Evolutionary conservation across 2,113 vertebrate genomes (phyloP), one percentile per base, ranked within the genome.

Genomic region (Abramis brama): DNA sequence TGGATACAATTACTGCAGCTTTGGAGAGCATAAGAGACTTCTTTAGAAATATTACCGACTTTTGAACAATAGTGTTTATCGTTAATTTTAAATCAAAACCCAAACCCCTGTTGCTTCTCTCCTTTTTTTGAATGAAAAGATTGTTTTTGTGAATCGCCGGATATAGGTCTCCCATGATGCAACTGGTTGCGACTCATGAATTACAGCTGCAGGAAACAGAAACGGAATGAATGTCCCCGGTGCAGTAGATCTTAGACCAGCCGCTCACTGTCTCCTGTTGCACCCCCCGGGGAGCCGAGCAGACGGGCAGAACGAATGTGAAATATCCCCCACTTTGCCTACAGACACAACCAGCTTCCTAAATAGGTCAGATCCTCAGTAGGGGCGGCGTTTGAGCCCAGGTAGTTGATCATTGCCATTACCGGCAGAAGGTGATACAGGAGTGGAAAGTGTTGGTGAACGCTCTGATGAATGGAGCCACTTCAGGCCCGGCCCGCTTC

Each of bases 281-380:
- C 71, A 81, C 27, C 87, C 66, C 86, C 84, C 80, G 83, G 80
- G 85, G 90, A 89, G 87, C 74, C 62, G 79, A 90, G 89, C 91
- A 89, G 92, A 76, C 86, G 86, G 86, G 39, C 52, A 30, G 17
- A 77, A 55, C 50, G 36, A 52, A 84, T 86, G 80, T 90, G 88
- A 92, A 93, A 91, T 90, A 91, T 85, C 30, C 88, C 79, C 39
- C 78, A 15, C 19, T 50, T 82, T 25, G 13, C 60, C 66, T 77
- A 64, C 60, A 76, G 55, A 73, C 39, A 10, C 43, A 55, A 17
- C 50, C 76, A 15, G 64, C 64, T 73, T 27, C 66, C 6, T 75
- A 89, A 87, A 74, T 87, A 60, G 88, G 88, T 89, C 86, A 83
- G 59, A 21, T 33, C 6, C 50, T 43, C 39, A 27, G 71, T 39